A percentile compares a stretch with the other conserved stretches of the same genome.
These are phyloP conservation scores for Mongoloraphidia duomilia DNA, from an alignment of 2,888 invertebrate genomes.

Conservation along the genomic window DNA sequence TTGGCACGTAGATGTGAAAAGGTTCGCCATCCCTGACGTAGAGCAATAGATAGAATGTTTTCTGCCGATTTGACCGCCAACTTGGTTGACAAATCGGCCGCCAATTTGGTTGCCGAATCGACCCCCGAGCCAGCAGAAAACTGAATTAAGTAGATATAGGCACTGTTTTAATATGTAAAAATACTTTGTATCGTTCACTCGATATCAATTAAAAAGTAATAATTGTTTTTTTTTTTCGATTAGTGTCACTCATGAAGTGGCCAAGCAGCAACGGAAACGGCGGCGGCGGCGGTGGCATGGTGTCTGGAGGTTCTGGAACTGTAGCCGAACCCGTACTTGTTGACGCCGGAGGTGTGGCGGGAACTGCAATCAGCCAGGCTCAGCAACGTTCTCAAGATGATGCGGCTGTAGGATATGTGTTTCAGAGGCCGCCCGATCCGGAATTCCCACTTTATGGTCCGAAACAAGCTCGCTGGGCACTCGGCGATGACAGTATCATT, in stretches of 20 bases:
- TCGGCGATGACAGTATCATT: constrained; percentile 75
- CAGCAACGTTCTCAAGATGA: constrained; percentile 73
- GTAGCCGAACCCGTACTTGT: constrained; percentile 28
- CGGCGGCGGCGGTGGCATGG: constrained; percentile 16
- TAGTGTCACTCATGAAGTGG: constrained; percentile 56
- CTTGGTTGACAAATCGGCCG: no score
- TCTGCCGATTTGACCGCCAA: no score
- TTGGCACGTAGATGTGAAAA: no score
- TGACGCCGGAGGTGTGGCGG: constrained; percentile 23
- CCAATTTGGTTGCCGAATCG: no score
- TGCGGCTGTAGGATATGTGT: constrained; percentile 85
- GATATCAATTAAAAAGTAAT: not conserved
- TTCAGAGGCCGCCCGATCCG: constrained; percentile 68
- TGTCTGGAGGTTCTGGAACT: constrained; percentile 54
- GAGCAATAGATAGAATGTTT: no score
- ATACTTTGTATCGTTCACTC: no score
- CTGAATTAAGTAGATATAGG: no score
- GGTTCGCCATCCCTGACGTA: no score
- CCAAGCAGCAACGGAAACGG: constrained; percentile 6
- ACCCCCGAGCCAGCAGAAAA: no score
- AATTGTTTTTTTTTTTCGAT: constrained; percentile 10
- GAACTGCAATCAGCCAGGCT: constrained; percentile 47
- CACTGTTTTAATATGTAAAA: no score
- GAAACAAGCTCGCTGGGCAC: constrained; percentile 71
- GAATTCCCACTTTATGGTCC: constrained; percentile 62